These are phyloP conservation scores for Drosophila sproati DNA, from an alignment of 1,140 invertebrate genomes.

Conservation along the genomic window DNA sequence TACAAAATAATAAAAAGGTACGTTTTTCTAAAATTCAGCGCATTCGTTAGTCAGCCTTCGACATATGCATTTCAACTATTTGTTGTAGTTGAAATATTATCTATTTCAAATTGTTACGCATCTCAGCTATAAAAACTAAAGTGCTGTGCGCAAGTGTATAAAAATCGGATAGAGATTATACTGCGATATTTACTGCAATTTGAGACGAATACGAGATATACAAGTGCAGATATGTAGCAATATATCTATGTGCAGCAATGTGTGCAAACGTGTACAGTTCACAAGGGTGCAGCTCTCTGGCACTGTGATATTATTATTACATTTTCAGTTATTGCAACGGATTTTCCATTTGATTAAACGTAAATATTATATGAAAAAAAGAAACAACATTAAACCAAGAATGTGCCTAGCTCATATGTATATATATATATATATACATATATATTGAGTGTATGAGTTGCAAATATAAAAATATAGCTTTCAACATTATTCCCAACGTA, in stretches of 20 bases:
- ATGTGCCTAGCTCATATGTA: neutral
- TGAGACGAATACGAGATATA: constrained; percentile 10
- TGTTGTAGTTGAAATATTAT: no score
- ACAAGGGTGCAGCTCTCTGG: constrained; percentile 14
- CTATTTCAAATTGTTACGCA: no score
- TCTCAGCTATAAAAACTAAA: neutral
- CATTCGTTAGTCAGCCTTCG: no score
- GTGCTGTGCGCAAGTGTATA: neutral
- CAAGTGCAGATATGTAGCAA: neutral
- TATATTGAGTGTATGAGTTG: neutral
- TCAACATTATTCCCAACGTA: neutral
- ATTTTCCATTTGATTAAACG: constrained; percentile 84
- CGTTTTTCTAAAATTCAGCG: no score
- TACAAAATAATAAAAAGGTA: no score
- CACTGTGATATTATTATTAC: constrained; percentile 55
- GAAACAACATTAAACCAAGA: constrained; percentile 5
- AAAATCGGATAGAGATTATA: constrained; percentile 57
- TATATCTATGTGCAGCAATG: neutral
- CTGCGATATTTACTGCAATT: constrained; percentile 37
- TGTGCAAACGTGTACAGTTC: constrained; percentile 19
- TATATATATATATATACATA: neutral
- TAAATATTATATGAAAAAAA: constrained; percentile 71
- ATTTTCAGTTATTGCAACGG: constrained; percentile 75
- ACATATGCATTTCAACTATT: no score
- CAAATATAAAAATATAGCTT: neutral